Conservation (phyloP, 2,113 vertebrate genomes). For the Galbula dea region DNA sequence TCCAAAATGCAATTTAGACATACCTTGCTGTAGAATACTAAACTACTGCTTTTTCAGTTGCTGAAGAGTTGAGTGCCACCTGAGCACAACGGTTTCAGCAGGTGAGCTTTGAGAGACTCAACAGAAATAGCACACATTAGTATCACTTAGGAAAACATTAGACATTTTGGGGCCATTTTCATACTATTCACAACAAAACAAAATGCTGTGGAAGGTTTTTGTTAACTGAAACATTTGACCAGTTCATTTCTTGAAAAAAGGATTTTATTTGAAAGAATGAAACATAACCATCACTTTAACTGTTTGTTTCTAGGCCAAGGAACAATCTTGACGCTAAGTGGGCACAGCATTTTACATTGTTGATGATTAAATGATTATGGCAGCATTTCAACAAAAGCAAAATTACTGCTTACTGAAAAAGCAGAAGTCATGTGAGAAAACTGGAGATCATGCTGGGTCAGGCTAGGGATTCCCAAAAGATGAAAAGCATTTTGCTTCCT, state of each 20-base stretch:
- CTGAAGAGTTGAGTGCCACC: neutral
- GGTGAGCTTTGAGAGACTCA: neutral
- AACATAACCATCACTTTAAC: neutral
- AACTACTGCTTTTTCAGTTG: neutral
- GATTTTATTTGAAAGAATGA: conserved; percentile 17
- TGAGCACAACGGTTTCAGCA: neutral
- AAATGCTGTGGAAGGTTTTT: neutral
- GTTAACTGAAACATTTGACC: neutral
- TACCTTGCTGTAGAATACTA: neutral
- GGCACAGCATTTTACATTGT: neutral
- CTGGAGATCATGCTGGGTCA: neutral
- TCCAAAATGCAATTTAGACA: neutral
- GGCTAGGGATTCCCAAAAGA: neutral
- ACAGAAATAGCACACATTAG: neutral
- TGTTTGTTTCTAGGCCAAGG: conserved; percentile 28
- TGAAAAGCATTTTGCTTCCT: neutral
- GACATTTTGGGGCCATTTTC: neutral
- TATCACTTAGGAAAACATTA: neutral
- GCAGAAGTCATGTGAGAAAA: neutral
- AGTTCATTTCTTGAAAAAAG: neutral
- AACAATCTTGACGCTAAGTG: neutral
- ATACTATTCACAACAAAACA: neutral
- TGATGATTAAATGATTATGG: conserved; percentile 27
- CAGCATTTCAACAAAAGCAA: conserved; percentile 20
- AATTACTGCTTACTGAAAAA: neutral